Evolutionary conservation across 2,888 invertebrate species (phyloP).

Genomic region (Ennomos quercinarius): DNA sequence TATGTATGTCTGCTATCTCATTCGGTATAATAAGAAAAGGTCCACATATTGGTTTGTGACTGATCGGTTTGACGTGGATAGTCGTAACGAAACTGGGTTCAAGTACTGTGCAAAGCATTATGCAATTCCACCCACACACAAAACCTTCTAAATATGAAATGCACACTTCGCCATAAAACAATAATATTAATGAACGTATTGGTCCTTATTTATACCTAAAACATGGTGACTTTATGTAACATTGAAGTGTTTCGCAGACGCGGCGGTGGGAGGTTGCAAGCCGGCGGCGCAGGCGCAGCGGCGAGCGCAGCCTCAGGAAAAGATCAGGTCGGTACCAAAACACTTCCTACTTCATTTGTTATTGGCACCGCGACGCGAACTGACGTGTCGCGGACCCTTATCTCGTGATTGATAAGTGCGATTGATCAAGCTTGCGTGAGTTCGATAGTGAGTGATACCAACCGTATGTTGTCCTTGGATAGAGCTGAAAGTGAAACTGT

Average conservation of each 20-base stretch:
- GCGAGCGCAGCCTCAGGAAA: conserved; percentile 72
- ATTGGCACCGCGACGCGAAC: conserved; percentile 52
- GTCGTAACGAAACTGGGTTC: conserved; percentile 7
- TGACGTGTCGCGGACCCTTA: conserved; percentile 52
- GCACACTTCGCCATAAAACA: background rate
- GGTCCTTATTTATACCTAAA: conserved; percentile 31
- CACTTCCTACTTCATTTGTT: conserved; percentile 73
- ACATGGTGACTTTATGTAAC: conserved; percentile 72
- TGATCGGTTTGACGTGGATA: too few species aligned
- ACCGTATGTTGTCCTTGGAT: conserved; percentile 38
- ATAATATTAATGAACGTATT: background rate
- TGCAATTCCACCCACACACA: conserved; percentile 8
- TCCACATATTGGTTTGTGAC: too few species aligned
- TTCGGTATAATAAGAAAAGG: too few species aligned
- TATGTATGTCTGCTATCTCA: too few species aligned
- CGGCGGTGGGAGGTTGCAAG: conserved; percentile 74
- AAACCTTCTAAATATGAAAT: background rate
- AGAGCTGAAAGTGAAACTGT: conserved; percentile 35
- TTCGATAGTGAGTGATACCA: conserved; percentile 33
- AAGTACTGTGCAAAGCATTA: conserved; percentile 4
- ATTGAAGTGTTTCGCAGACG: conserved; percentile 64
- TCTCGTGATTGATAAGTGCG: conserved; percentile 33
- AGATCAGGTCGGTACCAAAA: conserved; percentile 70
- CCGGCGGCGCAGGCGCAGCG: conserved; percentile 69
- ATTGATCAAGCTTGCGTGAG: conserved; percentile 20